phyloP scores from a whole-genome alignment of 2,797 vertebrate species.

The Hybognathus amarus region DNA sequence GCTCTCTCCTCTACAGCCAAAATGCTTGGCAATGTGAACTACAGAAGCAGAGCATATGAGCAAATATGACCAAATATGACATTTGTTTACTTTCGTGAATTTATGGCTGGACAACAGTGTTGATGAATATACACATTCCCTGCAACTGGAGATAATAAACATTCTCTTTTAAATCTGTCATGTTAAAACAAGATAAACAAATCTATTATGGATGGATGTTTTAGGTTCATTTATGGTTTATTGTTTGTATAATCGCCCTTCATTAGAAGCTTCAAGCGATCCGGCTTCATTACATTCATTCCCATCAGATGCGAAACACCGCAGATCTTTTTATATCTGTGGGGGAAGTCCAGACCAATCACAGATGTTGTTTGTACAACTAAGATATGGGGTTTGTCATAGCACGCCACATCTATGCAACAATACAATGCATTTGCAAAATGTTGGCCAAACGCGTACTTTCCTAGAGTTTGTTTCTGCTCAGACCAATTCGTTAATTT shows the following conservation, averaged over 20 bases:
- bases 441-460: background rate
- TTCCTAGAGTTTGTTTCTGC: background rate
- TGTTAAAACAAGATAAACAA: background rate
- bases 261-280: conserved; percentile 12
- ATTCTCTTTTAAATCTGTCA: conserved; percentile 9
- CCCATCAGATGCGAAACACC: background rate
- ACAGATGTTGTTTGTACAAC: conserved; percentile 4
- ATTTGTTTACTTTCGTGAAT: background rate
- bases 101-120: background rate
- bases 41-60: background rate
- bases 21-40: background rate
- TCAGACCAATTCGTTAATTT: background rate
- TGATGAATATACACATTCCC: background rate
- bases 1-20: background rate
- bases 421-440: background rate
- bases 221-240: background rate
- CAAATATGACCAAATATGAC: background rate
- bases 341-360: background rate
- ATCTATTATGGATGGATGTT: background rate
- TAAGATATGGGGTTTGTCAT: background rate
- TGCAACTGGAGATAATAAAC: background rate
- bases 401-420: background rate
- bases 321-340: background rate
- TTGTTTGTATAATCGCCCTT: conserved; percentile 29
- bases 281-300: background rate